These are phyloP conservation scores for Uromys caudimaculatus DNA, from an alignment of 2,797 vertebrate species.

Conservation along the genomic window DNA sequence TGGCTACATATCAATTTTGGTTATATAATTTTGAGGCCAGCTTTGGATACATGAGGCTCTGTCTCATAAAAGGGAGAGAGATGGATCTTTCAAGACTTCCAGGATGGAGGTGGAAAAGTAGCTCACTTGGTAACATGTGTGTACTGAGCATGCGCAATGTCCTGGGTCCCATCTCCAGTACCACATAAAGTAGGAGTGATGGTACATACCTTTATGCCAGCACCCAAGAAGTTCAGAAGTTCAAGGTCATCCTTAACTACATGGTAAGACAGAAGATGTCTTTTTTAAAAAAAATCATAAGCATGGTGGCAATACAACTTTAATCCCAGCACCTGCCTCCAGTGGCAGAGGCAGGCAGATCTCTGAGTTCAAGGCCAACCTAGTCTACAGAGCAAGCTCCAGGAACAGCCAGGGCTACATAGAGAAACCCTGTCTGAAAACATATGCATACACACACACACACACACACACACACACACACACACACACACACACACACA, in stretches of 20 bases:
- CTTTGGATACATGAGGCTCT: neutral
- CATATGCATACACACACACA: no score
- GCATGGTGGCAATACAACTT: accelerated
- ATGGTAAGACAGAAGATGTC: neutral
- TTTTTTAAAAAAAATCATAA: neutral
- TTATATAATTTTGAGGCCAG: neutral
- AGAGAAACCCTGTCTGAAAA: neutral
- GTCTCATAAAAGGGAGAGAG: neutral
- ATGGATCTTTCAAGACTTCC: neutral
- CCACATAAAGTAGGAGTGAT: neutral
- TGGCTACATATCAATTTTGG: neutral
- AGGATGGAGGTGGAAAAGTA: neutral
- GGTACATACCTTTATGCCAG: neutral
- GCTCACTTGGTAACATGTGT: neutral
- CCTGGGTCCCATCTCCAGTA: neutral
- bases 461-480: neutral
- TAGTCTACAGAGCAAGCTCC: neutral
- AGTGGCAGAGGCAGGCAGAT: neutral
- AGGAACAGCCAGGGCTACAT: neutral
- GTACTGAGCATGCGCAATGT: neutral
- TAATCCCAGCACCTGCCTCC: no score
- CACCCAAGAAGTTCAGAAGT: neutral
- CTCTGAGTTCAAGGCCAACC: neutral
- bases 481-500: neutral
- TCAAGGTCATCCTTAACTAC: neutral